Conservation (phyloP, 1,140 invertebrate species). For the Pentalonia nigronervosa region DNA sequence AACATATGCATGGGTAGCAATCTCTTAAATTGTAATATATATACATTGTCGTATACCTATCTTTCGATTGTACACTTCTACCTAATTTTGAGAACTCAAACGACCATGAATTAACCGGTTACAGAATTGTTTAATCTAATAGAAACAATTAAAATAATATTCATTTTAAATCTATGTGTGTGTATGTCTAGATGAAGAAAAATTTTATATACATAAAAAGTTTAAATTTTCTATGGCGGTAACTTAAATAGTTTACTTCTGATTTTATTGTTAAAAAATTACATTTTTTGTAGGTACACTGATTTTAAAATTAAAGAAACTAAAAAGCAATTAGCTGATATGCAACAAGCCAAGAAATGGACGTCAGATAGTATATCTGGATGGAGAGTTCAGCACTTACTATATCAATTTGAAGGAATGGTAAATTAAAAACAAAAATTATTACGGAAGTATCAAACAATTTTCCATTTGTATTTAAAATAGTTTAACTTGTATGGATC, state of each 20-base stretch:
- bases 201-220: not conserved
- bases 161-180: not conserved
- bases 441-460: not conserved
- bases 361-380: constrained; percentile 9
- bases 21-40: not conserved
- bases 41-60: too few relatives aligned
- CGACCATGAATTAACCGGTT: too few relatives aligned
- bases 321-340: constrained; percentile 50
- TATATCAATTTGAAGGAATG: constrained; percentile 39
- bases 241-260: not conserved
- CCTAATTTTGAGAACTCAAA: too few relatives aligned
- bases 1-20: too few relatives aligned
- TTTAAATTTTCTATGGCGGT: not conserved
- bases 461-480: not conserved
- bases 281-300: constrained; percentile 24
- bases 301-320: constrained; percentile 53
- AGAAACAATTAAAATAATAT: not conserved
- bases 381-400: constrained; percentile 13
- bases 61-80: too few relatives aligned
- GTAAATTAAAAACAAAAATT: not conserved
- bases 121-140: too few relatives aligned
- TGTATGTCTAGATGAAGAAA: not conserved
- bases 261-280: not conserved
- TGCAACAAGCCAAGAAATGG: constrained; percentile 45
- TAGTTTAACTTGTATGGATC: not conserved